Conservation (phyloP, 2,888 invertebrate species). For the Nezara viridula region DNA sequence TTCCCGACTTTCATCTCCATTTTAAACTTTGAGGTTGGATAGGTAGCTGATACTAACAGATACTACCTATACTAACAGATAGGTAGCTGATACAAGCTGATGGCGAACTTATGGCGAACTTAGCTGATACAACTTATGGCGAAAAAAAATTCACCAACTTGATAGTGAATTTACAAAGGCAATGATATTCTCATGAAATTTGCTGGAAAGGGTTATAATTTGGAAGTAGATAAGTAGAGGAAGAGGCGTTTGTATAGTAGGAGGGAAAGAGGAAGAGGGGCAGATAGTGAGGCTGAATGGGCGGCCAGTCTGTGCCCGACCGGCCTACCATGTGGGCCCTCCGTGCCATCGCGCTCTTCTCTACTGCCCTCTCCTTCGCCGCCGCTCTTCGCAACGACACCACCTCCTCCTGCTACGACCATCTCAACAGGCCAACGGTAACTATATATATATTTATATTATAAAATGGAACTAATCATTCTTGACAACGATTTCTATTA, state of each 20-base stretch:
- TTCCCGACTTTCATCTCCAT: too few species aligned
- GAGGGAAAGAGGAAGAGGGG: constrained; percentile 12
- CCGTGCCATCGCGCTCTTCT: neutral
- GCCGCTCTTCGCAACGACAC: neutral
- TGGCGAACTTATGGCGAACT: too few species aligned
- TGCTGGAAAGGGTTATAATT: neutral
- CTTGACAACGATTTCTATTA: neutral
- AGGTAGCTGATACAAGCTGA: too few species aligned
- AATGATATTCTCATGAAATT: neutral
- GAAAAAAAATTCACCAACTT: too few species aligned
- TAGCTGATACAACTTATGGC: too few species aligned
- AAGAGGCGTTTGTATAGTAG: neutral
- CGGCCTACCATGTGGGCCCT: constrained; percentile 54
- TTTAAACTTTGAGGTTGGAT: too few species aligned
- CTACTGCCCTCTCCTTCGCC: neutral
- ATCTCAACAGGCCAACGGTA: constrained; percentile 27
- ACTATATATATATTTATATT: neutral
- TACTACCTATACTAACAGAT: too few species aligned
- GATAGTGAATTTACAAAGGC: too few species aligned
- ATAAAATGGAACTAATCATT: neutral
- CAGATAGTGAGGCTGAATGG: constrained; percentile 27
- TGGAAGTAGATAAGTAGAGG: neutral
- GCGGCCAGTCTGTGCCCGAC: constrained; percentile 54
- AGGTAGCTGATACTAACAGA: too few species aligned
- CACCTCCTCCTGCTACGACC: constrained; percentile 49